Evolutionary conservation across 1,140 invertebrate genomes (phyloP).

Genomic region (Nephotettix cincticeps): DNA sequence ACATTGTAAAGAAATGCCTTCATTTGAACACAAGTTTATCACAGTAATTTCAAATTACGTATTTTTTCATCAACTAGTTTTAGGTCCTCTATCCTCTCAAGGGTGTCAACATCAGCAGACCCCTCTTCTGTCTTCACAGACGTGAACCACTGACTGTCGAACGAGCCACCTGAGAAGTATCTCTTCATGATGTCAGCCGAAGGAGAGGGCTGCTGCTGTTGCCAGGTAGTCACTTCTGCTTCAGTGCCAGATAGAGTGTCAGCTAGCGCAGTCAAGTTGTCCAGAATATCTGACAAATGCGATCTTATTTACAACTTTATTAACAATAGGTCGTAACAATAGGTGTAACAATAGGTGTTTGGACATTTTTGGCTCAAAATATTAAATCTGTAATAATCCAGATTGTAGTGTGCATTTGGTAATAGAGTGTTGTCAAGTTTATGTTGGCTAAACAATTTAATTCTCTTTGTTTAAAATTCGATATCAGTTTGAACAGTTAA

Average conservation of each 20-base stretch:
- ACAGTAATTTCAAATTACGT: background rate
- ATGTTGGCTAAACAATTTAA: too few relatives aligned
- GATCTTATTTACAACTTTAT: too few relatives aligned
- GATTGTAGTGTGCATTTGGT: too few relatives aligned
- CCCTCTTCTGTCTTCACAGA: background rate
- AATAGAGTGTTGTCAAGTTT: too few relatives aligned
- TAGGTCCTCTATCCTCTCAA: background rate
- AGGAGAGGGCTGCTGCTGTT: background rate
- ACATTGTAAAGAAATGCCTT: background rate
- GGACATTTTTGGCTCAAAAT: too few relatives aligned
- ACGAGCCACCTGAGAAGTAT: background rate
- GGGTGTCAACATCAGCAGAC: background rate
- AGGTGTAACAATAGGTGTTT: too few relatives aligned
- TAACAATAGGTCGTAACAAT: too few relatives aligned
- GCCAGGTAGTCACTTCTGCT: background rate
- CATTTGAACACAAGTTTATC: background rate
- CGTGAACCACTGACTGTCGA: background rate
- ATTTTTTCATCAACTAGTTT: background rate
- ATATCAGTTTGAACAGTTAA: too few relatives aligned
- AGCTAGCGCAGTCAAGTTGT: background rate
- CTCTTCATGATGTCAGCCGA: background rate
- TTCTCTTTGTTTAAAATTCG: too few relatives aligned
- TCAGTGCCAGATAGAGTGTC: background rate
- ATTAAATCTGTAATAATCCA: too few relatives aligned
- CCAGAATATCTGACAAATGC: slow-evolving; percentile 1